Conservation (phyloP, 2,888 invertebrate genomes). For the Mesorhabditis sp. region DNA sequence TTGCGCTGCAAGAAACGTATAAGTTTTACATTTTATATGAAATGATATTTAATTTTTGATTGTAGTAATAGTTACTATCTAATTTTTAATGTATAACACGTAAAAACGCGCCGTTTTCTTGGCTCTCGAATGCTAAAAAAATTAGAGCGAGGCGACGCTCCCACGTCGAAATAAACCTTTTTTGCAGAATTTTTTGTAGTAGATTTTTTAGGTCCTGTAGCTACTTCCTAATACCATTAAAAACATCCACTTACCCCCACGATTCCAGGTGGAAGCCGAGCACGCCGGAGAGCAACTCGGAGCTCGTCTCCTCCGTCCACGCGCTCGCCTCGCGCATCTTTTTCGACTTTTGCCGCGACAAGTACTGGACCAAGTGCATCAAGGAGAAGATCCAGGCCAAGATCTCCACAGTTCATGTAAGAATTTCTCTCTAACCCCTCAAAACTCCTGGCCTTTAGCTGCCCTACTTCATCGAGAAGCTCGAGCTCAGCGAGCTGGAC, state of each 20-base stretch:
- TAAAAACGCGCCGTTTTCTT: too few relatives aligned
- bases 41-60: too few relatives aligned
- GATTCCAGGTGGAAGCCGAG: conserved; percentile 23
- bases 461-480: conserved; percentile 82
- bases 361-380: conserved; percentile 70
- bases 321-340: conserved; percentile 66
- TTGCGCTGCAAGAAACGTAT: too few relatives aligned
- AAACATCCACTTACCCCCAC: too few relatives aligned
- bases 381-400: conserved; percentile 80
- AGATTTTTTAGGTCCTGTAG: too few relatives aligned
- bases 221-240: too few relatives aligned
- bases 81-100: too few relatives aligned
- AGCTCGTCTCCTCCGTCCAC: conserved; percentile 50
- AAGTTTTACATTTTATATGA: not conserved
- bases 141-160: too few relatives aligned
- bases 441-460: conserved; percentile 61
- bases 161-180: too few relatives aligned
- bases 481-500: conserved; percentile 65
- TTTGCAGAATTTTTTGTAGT: too few relatives aligned
- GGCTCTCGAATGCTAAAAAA: too few relatives aligned
- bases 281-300: conserved; percentile 28
- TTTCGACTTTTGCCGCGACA: conserved; percentile 78
- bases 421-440: conserved; percentile 18
- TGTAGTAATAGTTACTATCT: too few relatives aligned
- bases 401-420: conserved; percentile 76